A percentile compares a stretch with the other conserved stretches of the same genome.
These are phyloP conservation scores for Rhynchotus rufescens DNA, from an alignment of 2,797 vertebrate genomes.

Conservation along the genomic window DNA sequence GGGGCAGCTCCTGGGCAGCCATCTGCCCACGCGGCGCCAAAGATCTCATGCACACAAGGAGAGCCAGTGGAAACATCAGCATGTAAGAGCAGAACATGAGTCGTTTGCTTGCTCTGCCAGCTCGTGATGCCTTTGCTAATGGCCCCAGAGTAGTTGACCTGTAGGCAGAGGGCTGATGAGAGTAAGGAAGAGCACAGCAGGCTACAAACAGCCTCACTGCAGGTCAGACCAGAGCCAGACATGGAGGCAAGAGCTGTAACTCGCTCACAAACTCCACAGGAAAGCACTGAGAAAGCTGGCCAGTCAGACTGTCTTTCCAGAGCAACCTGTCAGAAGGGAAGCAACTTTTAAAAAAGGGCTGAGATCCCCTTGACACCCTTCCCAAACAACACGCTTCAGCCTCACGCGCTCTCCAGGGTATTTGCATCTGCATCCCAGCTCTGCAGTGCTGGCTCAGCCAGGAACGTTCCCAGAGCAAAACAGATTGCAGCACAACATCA, in stretches of 20 bases:
- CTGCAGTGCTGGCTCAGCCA: not conserved
- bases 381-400: not conserved
- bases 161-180: not conserved
- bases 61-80: not conserved
- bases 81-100: not conserved
- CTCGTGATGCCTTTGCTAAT: not conserved
- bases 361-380: not conserved
- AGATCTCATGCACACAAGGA: not conserved
- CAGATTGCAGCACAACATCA: not conserved
- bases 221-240: not conserved
- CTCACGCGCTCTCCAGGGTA: not conserved
- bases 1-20: not conserved
- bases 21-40: not conserved
- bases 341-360: not conserved
- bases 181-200: not conserved
- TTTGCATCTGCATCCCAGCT: not conserved
- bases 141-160: not conserved
- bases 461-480: not conserved
- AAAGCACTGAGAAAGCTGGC: not conserved
- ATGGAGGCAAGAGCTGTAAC: not conserved
- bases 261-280: not conserved
- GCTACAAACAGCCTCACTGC: not conserved
- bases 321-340: not conserved
- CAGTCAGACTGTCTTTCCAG: not conserved
- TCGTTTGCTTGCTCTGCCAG: not conserved